Conservation (phyloP, 2,797 vertebrate species). For the Sebastes elongatus region DNA sequence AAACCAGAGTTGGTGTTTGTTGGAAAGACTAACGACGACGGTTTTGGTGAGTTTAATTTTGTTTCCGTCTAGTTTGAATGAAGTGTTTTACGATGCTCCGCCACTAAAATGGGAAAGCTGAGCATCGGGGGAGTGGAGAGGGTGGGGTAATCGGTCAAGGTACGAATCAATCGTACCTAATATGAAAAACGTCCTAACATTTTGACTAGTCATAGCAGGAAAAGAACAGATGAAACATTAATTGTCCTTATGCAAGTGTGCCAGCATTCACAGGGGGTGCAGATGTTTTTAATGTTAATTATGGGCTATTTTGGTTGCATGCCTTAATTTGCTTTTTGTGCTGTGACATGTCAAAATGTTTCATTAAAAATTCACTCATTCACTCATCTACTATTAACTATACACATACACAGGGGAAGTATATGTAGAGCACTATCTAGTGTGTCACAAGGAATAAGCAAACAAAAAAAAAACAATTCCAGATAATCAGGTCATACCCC, state of each 20-base stretch:
- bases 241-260: too few species aligned
- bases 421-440: too few species aligned
- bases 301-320: background rate
- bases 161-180: too few species aligned
- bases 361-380: background rate
- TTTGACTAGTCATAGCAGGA: background rate
- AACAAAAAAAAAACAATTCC: background rate
- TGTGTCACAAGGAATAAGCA: too few species aligned
- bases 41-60: too few species aligned
- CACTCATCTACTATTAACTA: background rate
- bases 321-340: background rate
- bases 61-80: too few species aligned
- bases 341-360: background rate
- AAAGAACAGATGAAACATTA: background rate
- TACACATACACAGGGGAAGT: background rate
- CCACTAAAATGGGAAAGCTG: too few species aligned
- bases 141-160: fast-evolving
- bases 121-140: too few species aligned
- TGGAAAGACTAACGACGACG: too few species aligned
- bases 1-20: too few species aligned
- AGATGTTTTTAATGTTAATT: background rate
- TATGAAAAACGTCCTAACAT: too few species aligned
- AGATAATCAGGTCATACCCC: background rate
- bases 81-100: too few species aligned
- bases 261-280: background rate